Conservation (phyloP, 2,888 invertebrate genomes). For the Lapara coniferarum region DNA sequence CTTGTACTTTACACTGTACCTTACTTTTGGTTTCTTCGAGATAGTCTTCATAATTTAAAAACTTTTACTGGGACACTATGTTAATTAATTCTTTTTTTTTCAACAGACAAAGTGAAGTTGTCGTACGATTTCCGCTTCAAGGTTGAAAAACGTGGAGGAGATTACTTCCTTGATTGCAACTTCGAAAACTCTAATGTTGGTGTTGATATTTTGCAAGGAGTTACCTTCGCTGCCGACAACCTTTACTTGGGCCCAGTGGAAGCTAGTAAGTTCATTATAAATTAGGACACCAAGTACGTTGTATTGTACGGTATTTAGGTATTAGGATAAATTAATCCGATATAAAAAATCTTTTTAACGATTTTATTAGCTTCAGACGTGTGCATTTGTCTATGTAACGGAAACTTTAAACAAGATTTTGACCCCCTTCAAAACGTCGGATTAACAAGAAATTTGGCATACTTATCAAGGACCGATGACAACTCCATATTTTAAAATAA, state of each 20-base stretch:
- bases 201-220: constrained; percentile 42
- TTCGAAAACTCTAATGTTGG: constrained; percentile 38
- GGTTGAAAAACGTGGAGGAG: constrained; percentile 41
- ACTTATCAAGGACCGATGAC: too few species aligned
- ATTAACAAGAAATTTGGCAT: too few species aligned
- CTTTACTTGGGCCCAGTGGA: constrained; percentile 50
- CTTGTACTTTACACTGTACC: too few species aligned
- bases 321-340: too few species aligned
- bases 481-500: too few species aligned
- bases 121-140: constrained; percentile 38
- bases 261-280: constrained; percentile 50
- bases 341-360: too few species aligned
- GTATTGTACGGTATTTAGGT: background rate
- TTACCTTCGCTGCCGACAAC: constrained; percentile 45
- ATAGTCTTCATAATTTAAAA: background rate
- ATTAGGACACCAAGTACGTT: background rate
- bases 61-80: background rate
- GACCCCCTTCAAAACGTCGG: too few species aligned
- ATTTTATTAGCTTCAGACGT: too few species aligned
- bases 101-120: constrained; percentile 48
- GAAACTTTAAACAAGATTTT: too few species aligned
- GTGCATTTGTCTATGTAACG: too few species aligned
- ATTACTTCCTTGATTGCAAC: constrained; percentile 41
- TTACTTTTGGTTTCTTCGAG: too few species aligned
- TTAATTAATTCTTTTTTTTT: constrained; percentile 34